Conservation (phyloP, 1,140 invertebrate genomes). For the Bombus terrestris region DNA sequence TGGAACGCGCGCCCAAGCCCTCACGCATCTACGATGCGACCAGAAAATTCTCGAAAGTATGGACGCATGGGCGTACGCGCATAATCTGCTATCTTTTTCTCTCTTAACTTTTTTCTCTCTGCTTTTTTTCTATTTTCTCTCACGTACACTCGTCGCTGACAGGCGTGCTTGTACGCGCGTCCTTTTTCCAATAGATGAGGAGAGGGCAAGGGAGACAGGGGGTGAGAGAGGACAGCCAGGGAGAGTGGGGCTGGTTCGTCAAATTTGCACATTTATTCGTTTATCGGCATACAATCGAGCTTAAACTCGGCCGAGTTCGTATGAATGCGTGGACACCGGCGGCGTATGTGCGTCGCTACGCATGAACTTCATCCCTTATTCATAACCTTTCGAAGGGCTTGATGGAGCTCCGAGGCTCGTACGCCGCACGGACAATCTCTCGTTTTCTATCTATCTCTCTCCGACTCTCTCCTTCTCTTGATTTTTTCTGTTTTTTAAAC, state of each 20-base stretch:
- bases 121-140: slow-evolving; percentile 27
- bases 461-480: not conserved
- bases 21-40: not conserved
- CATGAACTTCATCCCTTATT: slow-evolving; percentile 73
- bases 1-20: not conserved
- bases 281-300: slow-evolving; percentile 73
- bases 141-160: slow-evolving; percentile 38
- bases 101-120: not conserved
- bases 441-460: not conserved
- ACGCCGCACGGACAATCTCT: slow-evolving; percentile 22
- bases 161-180: slow-evolving; percentile 38
- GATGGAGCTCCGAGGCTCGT: slow-evolving; percentile 65
- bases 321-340: slow-evolving; percentile 58
- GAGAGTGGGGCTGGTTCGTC: slow-evolving; percentile 68
- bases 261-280: slow-evolving; percentile 79
- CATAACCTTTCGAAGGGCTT: slow-evolving; percentile 71
- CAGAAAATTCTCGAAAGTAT: slow-evolving; percentile 36
- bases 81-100: slow-evolving; percentile 33
- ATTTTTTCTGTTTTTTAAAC: slow-evolving; percentile 34
- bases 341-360: slow-evolving; percentile 57
- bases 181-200: slow-evolving; percentile 41
- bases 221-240: not conserved
- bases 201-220: not conserved
- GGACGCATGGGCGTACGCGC: slow-evolving; percentile 1
- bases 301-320: slow-evolving; percentile 64